Base-by-base conservation (phyloP, 1,140 invertebrate species). In the Eriosoma lanigerum region DNA sequence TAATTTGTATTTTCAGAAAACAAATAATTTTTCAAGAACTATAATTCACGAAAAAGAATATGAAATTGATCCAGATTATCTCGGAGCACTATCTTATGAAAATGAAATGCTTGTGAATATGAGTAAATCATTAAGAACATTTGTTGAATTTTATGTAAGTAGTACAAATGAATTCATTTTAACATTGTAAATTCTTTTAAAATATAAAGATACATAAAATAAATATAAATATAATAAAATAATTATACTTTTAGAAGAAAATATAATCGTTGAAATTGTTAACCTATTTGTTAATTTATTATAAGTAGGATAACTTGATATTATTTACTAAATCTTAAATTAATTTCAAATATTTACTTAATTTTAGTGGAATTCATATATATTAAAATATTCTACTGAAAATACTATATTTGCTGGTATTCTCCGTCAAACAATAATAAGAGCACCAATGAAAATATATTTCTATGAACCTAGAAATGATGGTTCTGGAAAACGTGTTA, bases 61-160 rank as follows among this genome's bases (percentile, higher is more conserved):
- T 56, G 75, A 78, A 17, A 78, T 78, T 6, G 75, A 78, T 60
- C 75, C 75, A 46, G 75, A 78, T 78, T 26, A 24, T 29, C 8
- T 46, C 3, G 56, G 46, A 13, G 8, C 75, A 19, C 48, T 78
- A 48, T 38, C 56, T 0, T 48, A 62, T 78, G 75, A 78, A 78
- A 78, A 78, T 17, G 8, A 78, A 62, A 48, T 19, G 6, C 54
- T 78, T 24, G 75, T 78, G 0, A 15, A 78, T 12, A n/a, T 78
- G 15, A 78, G 75, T n/a, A 60, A 60, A 44, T 78, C 5, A 13
- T 78, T 58, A n/a, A 78, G 56, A 19, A 78, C 26, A 19, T 17
- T 12, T 62, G 75, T 78, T 19, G 56, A 78, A 60, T 24, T 1
- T 48, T 62, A 60, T 60, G 75, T 78, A 60, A 60, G 75, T 60